Evolutionary conservation across 2,113 vertebrate genomes (phyloP).

Genomic region (Tautogolabrus adspersus): DNA sequence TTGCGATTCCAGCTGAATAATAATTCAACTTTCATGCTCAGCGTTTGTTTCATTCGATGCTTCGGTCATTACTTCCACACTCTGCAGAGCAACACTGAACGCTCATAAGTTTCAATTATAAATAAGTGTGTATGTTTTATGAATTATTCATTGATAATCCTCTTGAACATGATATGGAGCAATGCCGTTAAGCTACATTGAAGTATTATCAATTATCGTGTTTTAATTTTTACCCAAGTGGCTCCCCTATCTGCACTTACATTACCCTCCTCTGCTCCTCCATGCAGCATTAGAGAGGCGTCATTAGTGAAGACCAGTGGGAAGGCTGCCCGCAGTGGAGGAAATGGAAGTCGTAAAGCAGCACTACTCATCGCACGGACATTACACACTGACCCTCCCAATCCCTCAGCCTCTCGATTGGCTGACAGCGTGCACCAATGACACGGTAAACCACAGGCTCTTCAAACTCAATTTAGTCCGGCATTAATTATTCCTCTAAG

Average conservation of each 20-base stretch:
- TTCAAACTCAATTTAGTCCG: conserved; percentile 81
- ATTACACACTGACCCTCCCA: conserved; percentile 81
- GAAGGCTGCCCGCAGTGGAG: conserved; percentile 72
- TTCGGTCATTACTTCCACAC: conserved; percentile 9
- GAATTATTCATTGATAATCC: conserved; percentile 73
- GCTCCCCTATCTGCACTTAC: conserved; percentile 74
- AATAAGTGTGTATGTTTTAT: conserved; percentile 50
- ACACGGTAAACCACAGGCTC: conserved; percentile 78
- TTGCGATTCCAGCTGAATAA: neutral
- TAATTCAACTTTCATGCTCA: neutral
- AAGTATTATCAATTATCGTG: conserved; percentile 80
- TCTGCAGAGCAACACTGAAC: neutral
- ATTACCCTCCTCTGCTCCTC: conserved; percentile 68
- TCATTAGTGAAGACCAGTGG: conserved; percentile 80
- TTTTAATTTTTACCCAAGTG: conserved; percentile 80
- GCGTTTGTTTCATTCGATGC: conserved; percentile 13
- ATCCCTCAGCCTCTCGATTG: conserved; percentile 74
- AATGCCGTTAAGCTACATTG: conserved; percentile 67
- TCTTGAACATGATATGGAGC: conserved; percentile 62
- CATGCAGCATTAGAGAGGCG: conserved; percentile 77
- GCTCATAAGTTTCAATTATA: conserved; percentile 42
- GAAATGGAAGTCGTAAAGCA: conserved; percentile 83
- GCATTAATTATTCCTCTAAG: conserved; percentile 84
- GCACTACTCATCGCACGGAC: conserved; percentile 76
- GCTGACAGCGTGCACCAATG: conserved; percentile 74